Conservation (phyloP, 2,888 invertebrate genomes). For the Aleiodes leptofemur region DNA sequence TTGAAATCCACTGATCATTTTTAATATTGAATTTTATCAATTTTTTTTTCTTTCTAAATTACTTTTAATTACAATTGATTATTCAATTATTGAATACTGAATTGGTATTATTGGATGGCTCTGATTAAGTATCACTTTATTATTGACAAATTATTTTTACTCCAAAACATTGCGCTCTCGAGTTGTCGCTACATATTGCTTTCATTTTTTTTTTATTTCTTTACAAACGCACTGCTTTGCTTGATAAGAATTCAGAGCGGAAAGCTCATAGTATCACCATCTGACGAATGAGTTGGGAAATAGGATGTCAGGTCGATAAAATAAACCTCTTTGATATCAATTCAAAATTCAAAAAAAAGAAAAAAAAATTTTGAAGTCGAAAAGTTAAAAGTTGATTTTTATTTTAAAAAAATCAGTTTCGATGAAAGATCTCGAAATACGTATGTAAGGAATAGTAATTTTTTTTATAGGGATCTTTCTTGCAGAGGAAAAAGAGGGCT, state of each 20-base stretch:
- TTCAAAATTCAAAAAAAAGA: too few species aligned
- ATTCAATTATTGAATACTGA: conserved; percentile 27
- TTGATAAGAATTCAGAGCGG: background rate
- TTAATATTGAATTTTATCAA: conserved; percentile 45
- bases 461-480: too few species aligned
- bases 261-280: background rate
- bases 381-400: too few species aligned
- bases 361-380: too few species aligned
- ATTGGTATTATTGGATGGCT: conserved; percentile 5
- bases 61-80: conserved; percentile 38
- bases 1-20: conserved; percentile 74
- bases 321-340: background rate
- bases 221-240: background rate
- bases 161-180: conserved; percentile 26
- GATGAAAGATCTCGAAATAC: too few species aligned
- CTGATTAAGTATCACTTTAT: conserved; percentile 22
- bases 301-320: background rate
- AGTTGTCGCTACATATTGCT: conserved; percentile 7
- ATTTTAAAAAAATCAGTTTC: too few species aligned
- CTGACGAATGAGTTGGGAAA: background rate
- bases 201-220: conserved; percentile 25
- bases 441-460: too few species aligned
- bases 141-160: conserved; percentile 20
- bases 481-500: too few species aligned
- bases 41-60: conserved; percentile 23